These are phyloP conservation scores for Baronia brevicornis DNA, from an alignment of 2,888 invertebrate species.

Conservation along the genomic window DNA sequence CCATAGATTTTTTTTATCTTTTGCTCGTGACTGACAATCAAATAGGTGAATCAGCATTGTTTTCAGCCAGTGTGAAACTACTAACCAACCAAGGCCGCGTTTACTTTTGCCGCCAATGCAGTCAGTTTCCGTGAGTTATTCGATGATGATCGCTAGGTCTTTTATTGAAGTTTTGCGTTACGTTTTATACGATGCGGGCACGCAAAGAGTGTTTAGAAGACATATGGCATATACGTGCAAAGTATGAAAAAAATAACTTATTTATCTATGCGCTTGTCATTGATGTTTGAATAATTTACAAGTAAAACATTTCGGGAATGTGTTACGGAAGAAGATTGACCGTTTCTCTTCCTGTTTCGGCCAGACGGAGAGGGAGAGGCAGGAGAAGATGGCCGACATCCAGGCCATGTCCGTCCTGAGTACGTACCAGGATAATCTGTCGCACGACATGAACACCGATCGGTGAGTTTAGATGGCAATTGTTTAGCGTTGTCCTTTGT, in stretches of 20 bases:
- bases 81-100: constrained; percentile 50
- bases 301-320: neutral
- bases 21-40: constrained; percentile 31
- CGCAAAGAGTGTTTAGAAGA: constrained; percentile 19
- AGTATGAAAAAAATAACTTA: constrained; percentile 16
- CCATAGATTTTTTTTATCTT: constrained; percentile 9
- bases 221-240: constrained; percentile 17
- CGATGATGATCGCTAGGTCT: constrained; percentile 39
- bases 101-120: constrained; percentile 22
- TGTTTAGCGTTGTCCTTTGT: constrained; percentile 6
- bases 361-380: constrained; percentile 59
- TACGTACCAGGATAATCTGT: constrained; percentile 75
- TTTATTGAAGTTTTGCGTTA: constrained; percentile 42
- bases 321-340: constrained; percentile 7
- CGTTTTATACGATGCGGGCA: constrained; percentile 34
- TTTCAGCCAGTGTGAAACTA: constrained; percentile 24
- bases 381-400: constrained; percentile 58
- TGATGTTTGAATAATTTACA: no score
- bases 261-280: constrained; percentile 5
- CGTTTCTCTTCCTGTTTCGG: constrained; percentile 34
- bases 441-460: constrained; percentile 76
- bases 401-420: constrained; percentile 77
- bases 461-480: constrained; percentile 55
- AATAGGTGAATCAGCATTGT: constrained; percentile 43
- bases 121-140: constrained; percentile 25